These are phyloP conservation scores for Aramus guarauna DNA, from an alignment of 2,113 vertebrate genomes.

Conservation along the genomic window DNA sequence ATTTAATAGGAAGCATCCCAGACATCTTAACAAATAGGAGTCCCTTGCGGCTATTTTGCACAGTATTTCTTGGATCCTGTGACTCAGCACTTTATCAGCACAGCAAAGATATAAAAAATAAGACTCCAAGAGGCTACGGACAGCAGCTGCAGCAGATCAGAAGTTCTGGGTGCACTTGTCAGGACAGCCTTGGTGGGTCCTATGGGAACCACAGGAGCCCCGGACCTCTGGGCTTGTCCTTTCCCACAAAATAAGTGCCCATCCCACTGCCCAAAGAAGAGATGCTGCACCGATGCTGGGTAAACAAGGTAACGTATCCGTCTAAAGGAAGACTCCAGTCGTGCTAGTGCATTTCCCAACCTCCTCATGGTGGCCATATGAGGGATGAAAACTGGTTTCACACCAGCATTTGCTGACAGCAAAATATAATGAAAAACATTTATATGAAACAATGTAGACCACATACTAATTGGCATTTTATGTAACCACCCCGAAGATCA, in stretches of 20 bases:
- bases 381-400: slow-evolving; percentile 48
- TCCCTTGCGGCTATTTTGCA: slow-evolving; percentile 1
- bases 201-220: not conserved
- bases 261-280: not conserved
- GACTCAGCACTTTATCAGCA: slow-evolving; percentile 42
- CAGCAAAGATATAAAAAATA: not conserved
- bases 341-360: not conserved
- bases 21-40: slow-evolving; percentile 14
- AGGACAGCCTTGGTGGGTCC: not conserved
- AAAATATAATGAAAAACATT: slow-evolving; percentile 56
- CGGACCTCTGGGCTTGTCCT: not conserved
- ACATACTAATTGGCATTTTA: slow-evolving; percentile 28
- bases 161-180: not conserved
- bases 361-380: slow-evolving; percentile 25
- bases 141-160: not conserved
- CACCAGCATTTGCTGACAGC: slow-evolving; percentile 48
- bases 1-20: slow-evolving; percentile 70
- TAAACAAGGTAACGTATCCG: not conserved
- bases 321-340: not conserved
- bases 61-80: slow-evolving; percentile 32
- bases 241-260: not conserved
- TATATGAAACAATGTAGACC: not conserved
- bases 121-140: not conserved
- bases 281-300: not conserved
- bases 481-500: not conserved